Percentiles rank a stretch among this genome's conserved stretches.
Evolutionary conservation across 37 sponge, comb jelly and placozoan species (phyloP).

Genomic region (Axinella damicornis): DNA sequence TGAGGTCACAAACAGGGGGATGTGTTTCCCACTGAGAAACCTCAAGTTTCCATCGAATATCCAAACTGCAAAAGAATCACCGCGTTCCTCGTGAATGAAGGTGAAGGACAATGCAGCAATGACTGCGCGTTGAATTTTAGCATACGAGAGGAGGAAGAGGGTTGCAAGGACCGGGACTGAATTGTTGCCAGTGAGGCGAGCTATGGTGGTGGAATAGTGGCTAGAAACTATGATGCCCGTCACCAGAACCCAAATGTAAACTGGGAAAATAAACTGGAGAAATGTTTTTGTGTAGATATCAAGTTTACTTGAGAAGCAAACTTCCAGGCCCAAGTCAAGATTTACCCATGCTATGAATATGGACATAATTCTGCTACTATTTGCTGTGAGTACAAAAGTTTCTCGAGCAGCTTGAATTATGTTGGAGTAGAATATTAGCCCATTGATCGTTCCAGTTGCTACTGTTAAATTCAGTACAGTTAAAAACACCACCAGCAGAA

Average conservation of each 20-base stretch:
- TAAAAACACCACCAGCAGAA: background rate
- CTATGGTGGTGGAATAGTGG: background rate
- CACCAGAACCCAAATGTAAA: background rate
- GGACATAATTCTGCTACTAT: background rate
- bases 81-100: background rate
- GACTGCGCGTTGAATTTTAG: conserved; percentile 3
- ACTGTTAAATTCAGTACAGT: background rate
- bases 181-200: background rate
- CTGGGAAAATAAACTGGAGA: conserved; percentile 16
- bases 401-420: background rate
- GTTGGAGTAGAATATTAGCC: background rate
- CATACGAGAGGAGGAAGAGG: background rate
- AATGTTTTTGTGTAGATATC: background rate
- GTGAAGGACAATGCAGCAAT: background rate
- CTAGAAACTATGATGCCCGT: background rate
- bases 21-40: background rate
- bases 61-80: background rate
- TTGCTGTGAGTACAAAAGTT: background rate
- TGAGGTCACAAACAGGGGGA: background rate
- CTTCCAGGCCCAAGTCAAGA: conserved; percentile 9
- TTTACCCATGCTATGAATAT: background rate
- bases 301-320: background rate
- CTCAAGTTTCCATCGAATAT: background rate
- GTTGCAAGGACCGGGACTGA: conserved; percentile 1
- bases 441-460: background rate